Evolutionary conservation across 1,140 invertebrate genomes (phyloP), one percentile per base, ranked within the genome.

Genomic region (Spodoptera frugiperda): DNA sequence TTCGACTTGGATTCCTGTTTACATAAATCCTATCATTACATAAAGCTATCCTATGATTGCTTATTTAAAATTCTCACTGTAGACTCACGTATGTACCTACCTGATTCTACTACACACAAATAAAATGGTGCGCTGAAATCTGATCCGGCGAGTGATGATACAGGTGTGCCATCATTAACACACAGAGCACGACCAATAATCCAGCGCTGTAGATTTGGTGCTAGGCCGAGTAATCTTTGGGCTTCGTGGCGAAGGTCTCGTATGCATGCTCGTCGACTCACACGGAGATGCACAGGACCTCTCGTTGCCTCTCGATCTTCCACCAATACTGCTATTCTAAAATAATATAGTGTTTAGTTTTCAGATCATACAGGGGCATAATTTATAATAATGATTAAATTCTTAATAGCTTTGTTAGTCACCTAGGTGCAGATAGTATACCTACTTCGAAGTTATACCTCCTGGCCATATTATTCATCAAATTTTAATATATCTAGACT

Each of bases 201-300:
- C 91, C 90, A 93, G 10, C 89, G 84, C 77, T 91, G 90, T 30
- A 96, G 95, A 14, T 95, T 88, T 39, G 95, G 88, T 44, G 85
- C 84, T 12, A 93, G 65, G 6, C 88, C 90, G 12, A 93, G 78
- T 11, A 81, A 72, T 3, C 61, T 78, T 70, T 87, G 84, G 17
- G 89, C 91, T 77, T 85, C 82, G 9, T 74, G 81, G 30, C 87
- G 83, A 55, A 94, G 76, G 33, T 92, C 87, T 21, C 80, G 84
- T 72, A 93, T 75, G 2, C 65, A 78, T 15, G 89, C 86, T 48
- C 80, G 81, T 33, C 82, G 83, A 8, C 55, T 65, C 19, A 90
- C 82, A 4, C 73, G 74, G 49, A 93, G 77, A 17, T 76, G 74
- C 49, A 92, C 81, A 15, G 91, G 91, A 2, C 91, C 92, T 30